A percentile compares a stretch with the other conserved stretches of the same genome.
phyloP scores from a whole-genome alignment of 2,888 invertebrate species.

The Cactoblastis cactorum region DNA sequence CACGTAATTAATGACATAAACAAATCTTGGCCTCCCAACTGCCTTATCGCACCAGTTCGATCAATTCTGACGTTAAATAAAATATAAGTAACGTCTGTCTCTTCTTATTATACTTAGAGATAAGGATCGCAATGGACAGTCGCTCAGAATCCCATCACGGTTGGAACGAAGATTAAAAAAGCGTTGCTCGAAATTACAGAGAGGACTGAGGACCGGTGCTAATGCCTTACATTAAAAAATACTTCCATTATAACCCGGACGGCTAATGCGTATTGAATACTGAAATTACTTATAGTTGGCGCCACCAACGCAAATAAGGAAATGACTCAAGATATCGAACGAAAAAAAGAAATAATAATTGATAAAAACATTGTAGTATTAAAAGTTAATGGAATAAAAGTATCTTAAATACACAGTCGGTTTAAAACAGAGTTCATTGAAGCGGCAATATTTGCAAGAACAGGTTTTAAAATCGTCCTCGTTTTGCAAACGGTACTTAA shows the following conservation, averaged over 20 bases:
- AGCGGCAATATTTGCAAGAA: slow-evolving; percentile 43
- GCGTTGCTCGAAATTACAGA: slow-evolving; percentile 67
- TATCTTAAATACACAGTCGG: slow-evolving; percentile 22
- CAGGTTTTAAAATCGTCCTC: slow-evolving; percentile 52
- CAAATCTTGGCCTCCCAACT: slow-evolving; percentile 58
- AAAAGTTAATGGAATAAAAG: slow-evolving; percentile 34
- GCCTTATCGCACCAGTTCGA: slow-evolving; percentile 68
- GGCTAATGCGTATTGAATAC: slow-evolving; percentile 47
- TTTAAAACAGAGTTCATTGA: slow-evolving; percentile 43
- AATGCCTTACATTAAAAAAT: slow-evolving; percentile 75
- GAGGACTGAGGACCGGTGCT: slow-evolving; percentile 62
- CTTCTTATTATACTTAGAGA: slow-evolving; percentile 73
- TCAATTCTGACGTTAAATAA: slow-evolving; percentile 75
- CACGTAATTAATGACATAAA: slow-evolving; percentile 68
- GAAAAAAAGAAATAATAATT: slow-evolving; percentile 28
- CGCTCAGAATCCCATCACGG: slow-evolving; percentile 72
- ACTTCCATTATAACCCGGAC: slow-evolving; percentile 63
- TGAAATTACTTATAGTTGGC: slow-evolving; percentile 38
- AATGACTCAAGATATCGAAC: slow-evolving; percentile 36
- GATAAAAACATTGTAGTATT: slow-evolving; percentile 30
- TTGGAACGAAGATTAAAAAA: slow-evolving; percentile 64
- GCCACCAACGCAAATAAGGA: slow-evolving; percentile 42
- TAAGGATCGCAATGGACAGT: slow-evolving; percentile 74
- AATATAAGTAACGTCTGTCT: slow-evolving; percentile 77
- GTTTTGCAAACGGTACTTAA: slow-evolving; percentile 45